Evolutionary conservation across 2,113 vertebrate genomes (phyloP).

Genomic region (Sturnus vulgaris): DNA sequence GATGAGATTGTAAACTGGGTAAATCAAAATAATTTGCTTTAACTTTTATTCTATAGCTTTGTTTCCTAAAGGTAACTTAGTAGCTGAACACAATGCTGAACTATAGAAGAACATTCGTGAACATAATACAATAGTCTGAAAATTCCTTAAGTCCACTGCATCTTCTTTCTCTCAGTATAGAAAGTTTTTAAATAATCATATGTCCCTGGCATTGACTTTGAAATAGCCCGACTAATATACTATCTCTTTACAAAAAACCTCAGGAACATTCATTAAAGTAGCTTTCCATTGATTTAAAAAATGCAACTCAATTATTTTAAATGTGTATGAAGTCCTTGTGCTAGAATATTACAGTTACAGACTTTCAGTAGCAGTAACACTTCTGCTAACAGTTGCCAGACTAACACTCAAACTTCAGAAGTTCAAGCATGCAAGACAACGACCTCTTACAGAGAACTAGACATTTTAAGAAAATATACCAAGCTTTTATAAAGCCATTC

Average conservation of each 20-base stretch:
- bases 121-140: not conserved
- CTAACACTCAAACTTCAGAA: not conserved
- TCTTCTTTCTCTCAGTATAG: not conserved
- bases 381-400: not conserved
- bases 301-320: not conserved
- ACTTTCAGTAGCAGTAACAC: not conserved
- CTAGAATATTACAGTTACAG: not conserved
- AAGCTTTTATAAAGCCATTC: not conserved
- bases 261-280: not conserved
- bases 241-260: not conserved
- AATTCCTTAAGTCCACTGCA: not conserved
- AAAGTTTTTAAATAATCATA: not conserved
- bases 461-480: not conserved
- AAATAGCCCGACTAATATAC: not conserved
- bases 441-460: not conserved
- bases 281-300: not conserved
- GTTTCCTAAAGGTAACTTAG: not conserved
- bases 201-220: not conserved
- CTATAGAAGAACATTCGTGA: not conserved
- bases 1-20: not conserved
- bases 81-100: not conserved
- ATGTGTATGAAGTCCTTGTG: not conserved
- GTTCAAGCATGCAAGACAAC: not conserved
- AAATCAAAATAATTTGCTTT: not conserved
- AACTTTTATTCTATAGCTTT: not conserved